Evolutionary conservation across 2,888 invertebrate genomes (phyloP), one percentile per base, ranked within the genome.

Genomic region (Agapostemon virescens): DNA sequence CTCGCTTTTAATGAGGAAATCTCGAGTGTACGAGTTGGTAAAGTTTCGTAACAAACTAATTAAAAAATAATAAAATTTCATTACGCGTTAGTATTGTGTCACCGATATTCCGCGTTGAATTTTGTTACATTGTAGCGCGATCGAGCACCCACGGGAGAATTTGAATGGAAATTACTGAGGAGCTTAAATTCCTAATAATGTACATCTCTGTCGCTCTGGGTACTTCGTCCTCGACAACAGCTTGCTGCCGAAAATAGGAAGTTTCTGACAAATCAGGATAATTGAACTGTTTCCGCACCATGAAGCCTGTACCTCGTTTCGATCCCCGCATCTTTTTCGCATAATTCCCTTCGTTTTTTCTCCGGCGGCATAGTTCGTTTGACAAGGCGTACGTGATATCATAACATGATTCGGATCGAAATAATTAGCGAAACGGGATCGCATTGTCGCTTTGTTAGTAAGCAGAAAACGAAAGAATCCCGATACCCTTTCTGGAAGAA

Each of bases 351-450:
- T 74, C 49, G 49, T 69, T 52, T n/a, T 49, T 49, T 45, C n/a
- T 74, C 67, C 58, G 23, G 40, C 17, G 26, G 55, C 38, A 38
- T 52, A 17, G 69, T n/a, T 33, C 30, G 23, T 61, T 69, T 36
- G 66, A 63, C 30, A 63, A 36, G 2, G 17, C 69, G 30, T 30
- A 15, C 2, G 23, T 36, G 13, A n/a, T 49, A 20, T 20, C 30
- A 66, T 67, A 55, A 67, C 63, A 49, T 15, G 74, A 61, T 71
- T 71, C 67, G 23, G 38, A 63, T 33, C 33, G 74, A 75, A 79
- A 80, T 75, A 74, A 80, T 73, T 69, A 68, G 63, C 69, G 68
- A 40, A 69, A 72, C 69, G 52, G 63, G 58, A 40, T 68, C 80
- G 71, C 52, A 38, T 74, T 61, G 68, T 64, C 45, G 52, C 15